Percentiles rank a stretch among this genome's conserved stretches.
Conservation (phyloP, 2,888 invertebrate genomes). For the Hanleya hanleyi region DNA sequence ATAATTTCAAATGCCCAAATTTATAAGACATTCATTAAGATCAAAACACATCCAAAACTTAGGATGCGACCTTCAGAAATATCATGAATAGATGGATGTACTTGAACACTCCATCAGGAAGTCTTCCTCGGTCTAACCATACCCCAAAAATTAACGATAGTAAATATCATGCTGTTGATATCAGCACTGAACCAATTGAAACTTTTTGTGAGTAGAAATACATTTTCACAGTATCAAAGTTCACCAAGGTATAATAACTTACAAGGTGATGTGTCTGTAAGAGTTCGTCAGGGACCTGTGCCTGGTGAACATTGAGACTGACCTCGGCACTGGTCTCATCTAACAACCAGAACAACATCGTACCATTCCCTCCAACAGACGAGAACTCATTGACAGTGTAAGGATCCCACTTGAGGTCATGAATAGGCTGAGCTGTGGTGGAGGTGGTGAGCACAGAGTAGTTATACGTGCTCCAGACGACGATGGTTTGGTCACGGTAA, state of each 20-base stretch:
- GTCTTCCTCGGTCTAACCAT: no score
- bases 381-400: conserved; percentile 70
- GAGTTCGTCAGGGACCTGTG: conserved; percentile 67
- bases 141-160: no score
- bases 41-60: no score
- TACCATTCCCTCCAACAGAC: conserved; percentile 64
- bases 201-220: no score
- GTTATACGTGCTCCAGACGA: conserved; percentile 65
- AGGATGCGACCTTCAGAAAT: no score
- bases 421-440: conserved; percentile 59
- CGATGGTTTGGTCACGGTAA: conserved; percentile 64
- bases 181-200: no score
- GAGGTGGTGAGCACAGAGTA: conserved; percentile 61
- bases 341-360: conserved; percentile 69
- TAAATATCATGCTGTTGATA: no score
- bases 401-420: conserved; percentile 69
- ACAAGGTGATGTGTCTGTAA: conserved; percentile 49
- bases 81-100: no score
- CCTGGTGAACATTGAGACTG: conserved; percentile 67
- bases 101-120: no score
- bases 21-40: no score
- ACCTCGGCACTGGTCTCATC: conserved; percentile 60
- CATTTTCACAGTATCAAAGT: no score
- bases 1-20: no score
- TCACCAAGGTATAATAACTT: not conserved